Conservation (phyloP, 2,888 invertebrate species). For the Leucophora obtusa region DNA sequence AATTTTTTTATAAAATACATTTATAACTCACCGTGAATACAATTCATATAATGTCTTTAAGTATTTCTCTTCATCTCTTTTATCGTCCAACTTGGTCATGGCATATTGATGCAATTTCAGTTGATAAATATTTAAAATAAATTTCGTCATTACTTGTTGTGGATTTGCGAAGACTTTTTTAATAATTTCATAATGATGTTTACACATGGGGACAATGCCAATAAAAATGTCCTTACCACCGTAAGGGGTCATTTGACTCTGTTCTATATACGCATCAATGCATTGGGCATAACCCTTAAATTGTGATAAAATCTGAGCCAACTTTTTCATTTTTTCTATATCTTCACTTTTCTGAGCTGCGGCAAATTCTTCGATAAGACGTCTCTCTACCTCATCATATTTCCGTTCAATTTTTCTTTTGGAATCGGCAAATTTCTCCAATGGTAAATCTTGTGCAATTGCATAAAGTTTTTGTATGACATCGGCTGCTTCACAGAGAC, state of each 20-base stretch:
- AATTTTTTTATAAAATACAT: no score
- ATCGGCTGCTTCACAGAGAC: conserved; percentile 95
- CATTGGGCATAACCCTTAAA: conserved; percentile 98
- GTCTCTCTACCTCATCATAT: conserved; percentile 93
- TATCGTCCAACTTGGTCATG: conserved; percentile 89
- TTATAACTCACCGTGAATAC: conserved; percentile 86
- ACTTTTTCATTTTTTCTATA: conserved; percentile 92
- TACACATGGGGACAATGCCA: conserved; percentile 93
- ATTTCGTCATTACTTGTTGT: conserved; percentile 98
- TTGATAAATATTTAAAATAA: conserved; percentile 96
- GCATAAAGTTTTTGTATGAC: conserved; percentile 97
- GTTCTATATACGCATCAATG: conserved; percentile 97
- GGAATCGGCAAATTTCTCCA: conserved; percentile 90
- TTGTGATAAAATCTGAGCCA: conserved; percentile 93
- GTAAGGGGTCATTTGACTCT: conserved; percentile 94
- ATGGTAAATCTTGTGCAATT: conserved; percentile 96
- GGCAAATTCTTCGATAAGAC: conserved; percentile 96
- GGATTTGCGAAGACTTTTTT: conserved; percentile 96
- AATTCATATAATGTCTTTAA: conserved; percentile 92
- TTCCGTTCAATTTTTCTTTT: conserved; percentile 91
- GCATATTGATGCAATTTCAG: conserved; percentile 92
- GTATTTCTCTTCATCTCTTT: conserved; percentile 91
- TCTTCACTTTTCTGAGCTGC: conserved; percentile 92
- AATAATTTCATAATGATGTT: conserved; percentile 89
- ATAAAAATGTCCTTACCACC: conserved; percentile 93